Conservation (phyloP, 2,113 vertebrate species). For the Ophthalmolycus amberensis region DNA sequence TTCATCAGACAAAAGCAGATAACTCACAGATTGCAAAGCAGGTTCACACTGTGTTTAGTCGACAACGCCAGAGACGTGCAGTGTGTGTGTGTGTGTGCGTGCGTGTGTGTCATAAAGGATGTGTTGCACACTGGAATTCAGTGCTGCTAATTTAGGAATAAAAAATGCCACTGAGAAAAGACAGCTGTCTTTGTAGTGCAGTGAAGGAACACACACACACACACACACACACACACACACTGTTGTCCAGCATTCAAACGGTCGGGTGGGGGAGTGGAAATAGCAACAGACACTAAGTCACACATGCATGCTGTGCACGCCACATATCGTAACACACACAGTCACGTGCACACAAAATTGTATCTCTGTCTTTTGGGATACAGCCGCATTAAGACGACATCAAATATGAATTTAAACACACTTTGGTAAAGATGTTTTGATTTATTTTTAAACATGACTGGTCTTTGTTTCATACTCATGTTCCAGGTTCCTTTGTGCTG, state of each 20-base stretch:
- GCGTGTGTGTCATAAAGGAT: constrained; percentile 34
- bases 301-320: constrained; percentile 13
- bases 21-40: neutral
- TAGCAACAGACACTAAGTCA: constrained; percentile 27
- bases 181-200: constrained; percentile 75
- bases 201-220: constrained; percentile 36
- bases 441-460: neutral
- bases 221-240: constrained; percentile 18
- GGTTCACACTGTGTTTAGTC: neutral
- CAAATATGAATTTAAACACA: neutral
- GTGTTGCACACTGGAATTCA: constrained; percentile 60
- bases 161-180: constrained; percentile 62
- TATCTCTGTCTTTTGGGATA: neutral
- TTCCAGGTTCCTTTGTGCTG: too few species aligned
- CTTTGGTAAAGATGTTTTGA: neutral
- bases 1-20: constrained; percentile 1
- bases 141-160: constrained; percentile 74
- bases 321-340: neutral
- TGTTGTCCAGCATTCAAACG: constrained; percentile 22
- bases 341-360: neutral
- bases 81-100: constrained; percentile 6
- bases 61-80: neutral
- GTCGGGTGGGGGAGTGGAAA: constrained; percentile 9
- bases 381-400: neutral
- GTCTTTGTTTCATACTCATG: neutral